These are phyloP conservation scores for Erebia ligea DNA, from an alignment of 2,888 invertebrate genomes.

Conservation along the genomic window DNA sequence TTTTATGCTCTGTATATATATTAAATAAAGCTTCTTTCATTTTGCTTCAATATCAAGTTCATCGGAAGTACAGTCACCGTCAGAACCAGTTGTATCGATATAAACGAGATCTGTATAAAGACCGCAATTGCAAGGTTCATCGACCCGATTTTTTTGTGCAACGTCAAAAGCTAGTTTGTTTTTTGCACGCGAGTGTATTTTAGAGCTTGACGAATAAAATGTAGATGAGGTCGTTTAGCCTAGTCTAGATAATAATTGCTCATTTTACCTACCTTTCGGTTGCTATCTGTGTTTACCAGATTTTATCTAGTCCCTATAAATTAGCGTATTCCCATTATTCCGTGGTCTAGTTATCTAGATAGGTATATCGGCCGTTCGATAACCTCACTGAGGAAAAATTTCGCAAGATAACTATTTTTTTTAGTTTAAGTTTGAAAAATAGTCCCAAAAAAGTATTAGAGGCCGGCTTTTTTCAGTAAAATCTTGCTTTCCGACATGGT, in stretches of 20 bases:
- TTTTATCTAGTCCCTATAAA: no score
- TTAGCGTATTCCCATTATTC: no score
- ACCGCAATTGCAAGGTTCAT: conserved; percentile 24
- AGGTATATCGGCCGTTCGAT: no score
- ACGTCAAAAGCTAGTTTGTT: conserved; percentile 27
- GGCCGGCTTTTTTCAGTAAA: no score
- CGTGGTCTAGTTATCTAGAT: no score
- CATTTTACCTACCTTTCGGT: no score
- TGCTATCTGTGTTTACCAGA: no score
- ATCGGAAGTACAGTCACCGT: conserved; percentile 10
- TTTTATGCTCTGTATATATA: background rate
- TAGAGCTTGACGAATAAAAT: background rate
- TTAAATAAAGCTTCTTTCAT: background rate
- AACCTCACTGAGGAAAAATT: no score
- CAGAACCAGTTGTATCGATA: conserved; percentile 10
- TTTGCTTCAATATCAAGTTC: background rate
- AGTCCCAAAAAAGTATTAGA: no score
- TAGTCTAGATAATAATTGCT: background rate
- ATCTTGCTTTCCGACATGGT: no score
- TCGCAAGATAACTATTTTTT: no score
- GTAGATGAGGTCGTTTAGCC: background rate
- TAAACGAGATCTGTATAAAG: conserved; percentile 15
- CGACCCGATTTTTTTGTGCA: conserved; percentile 29
- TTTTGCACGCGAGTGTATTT: conserved; percentile 29
- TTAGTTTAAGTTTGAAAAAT: no score